Base-by-base conservation (phyloP, 2,113 vertebrate genomes). In the Cyanoderma ruficeps region DNA sequence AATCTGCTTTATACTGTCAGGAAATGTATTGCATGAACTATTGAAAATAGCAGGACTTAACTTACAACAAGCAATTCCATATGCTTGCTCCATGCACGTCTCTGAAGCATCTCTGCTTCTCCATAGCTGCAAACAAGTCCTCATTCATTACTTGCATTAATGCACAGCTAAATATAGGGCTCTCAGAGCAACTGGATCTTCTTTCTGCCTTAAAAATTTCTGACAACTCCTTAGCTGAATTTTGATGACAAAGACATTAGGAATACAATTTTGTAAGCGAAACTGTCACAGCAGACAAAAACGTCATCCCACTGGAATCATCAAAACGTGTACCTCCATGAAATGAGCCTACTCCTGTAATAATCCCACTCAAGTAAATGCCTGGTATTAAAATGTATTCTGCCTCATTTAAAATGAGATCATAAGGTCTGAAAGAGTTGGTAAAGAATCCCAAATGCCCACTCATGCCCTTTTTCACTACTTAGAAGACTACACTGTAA, bases 191-290 rank as follows among this genome's bases (percentile, higher is more conserved):
- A 70, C 12, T 31, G 16, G 19, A 83, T 88, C 80, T 78, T 79
- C 71, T 46, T 64, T 61, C 42, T 81, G 68, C 85, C 88, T 90
- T 86, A 77, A 27, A 86, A 55, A 70, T 52, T 93, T 76, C 87
- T 91, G 90, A 87, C 87, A 96, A 74, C 47, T 83, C 61, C 80
- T 88, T 61, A 90, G 52, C 24, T 83, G 71, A 90, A 77, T 90
- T 94, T 93, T 90, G 84, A 93, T 3, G 7, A 93, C 75, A 80
- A 72, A 77, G 60, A 72, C 87, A 76, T 77, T 77, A 86, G 59
- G 59, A 83, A 93, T 50, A 47, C 28, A 83, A 77, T 71, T 90
- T 24, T 74, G 47, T 44, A 92, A 77, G 90, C 71, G 92, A 60
- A 95, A 86, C 7, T 72, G 44, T 91, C 79, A 89, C 46, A 90